Percentiles rank a stretch among this genome's conserved stretches.
phyloP scores from a whole-genome alignment of 2,113 vertebrate species.

The Drymodes brunneopygia region DNA sequence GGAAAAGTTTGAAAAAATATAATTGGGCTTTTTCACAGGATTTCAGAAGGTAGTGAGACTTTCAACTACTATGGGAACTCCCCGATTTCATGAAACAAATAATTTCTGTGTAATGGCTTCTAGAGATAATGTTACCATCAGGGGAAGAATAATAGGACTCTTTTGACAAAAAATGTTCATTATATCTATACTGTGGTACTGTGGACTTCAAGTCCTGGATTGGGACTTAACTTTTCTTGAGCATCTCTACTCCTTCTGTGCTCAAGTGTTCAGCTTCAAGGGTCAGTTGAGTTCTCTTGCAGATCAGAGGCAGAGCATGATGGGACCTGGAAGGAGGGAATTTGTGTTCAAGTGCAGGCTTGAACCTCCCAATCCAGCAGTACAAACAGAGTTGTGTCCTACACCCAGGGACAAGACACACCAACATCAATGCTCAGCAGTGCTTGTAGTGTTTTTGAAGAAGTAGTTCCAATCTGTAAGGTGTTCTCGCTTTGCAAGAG shows the following conservation, averaged over 20 bases:
- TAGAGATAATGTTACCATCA: background rate
- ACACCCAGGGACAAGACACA: background rate
- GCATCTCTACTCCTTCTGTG: background rate
- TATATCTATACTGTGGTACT: background rate
- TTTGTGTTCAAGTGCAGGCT: background rate
- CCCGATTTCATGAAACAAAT: background rate
- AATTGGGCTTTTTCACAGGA: background rate
- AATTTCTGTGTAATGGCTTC: background rate
- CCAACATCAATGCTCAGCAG: background rate
- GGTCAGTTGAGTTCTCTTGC: background rate
- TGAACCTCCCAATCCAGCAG: background rate
- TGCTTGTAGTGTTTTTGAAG: background rate
- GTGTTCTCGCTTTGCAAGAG: background rate
- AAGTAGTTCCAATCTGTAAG: background rate
- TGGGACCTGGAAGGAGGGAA: background rate
- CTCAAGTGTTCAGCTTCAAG: background rate
- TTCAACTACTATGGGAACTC: background rate
- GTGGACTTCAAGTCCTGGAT: background rate
- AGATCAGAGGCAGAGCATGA: background rate
- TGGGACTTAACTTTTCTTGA: background rate
- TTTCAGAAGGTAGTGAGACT: background rate
- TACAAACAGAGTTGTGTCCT: background rate
- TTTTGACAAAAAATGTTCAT: fast-evolving
- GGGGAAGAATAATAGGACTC: background rate
- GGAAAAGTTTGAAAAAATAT: background rate